Base-by-base conservation (phyloP, 2,113 vertebrate genomes). In the Caranx ignobilis region DNA sequence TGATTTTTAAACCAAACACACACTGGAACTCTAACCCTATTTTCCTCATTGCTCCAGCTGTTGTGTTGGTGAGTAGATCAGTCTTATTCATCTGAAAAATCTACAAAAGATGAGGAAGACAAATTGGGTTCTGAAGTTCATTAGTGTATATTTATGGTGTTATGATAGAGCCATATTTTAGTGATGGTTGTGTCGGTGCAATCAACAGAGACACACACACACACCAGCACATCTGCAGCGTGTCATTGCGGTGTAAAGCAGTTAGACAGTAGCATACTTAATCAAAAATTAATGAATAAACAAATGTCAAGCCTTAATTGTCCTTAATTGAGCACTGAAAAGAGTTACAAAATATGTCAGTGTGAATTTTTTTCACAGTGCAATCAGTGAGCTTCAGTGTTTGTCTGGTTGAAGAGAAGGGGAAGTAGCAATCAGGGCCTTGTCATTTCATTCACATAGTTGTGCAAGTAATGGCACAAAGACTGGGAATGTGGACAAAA, bases 391-490 rank as follows among this genome's bases (percentile, higher is more conserved):
- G 66, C 70, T 83, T 79, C 37, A 59, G 61, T 86, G 76, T 86
- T 84, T 79, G 54, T 82, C 60, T 84, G 65, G 70, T 83, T 76
- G 37, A 67, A 59, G 70, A 56, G 62, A 76, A 50, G 37, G 68
- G 83, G 87, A 85, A 89, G 83, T 34, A 63, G 75, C 54, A 80
- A 85, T 75, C 75, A 84, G n/a, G 37, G 37, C 70, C 75, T 64
- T 75, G 64, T 86, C 82, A 83, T 82, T 82, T 86, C 82, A 83
- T 82, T 82, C 78, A 75, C 66, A 57, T 72, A 65, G 47, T 57
- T 57, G 45, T 39, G n/a, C 47, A 68, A 45, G 50, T 62, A 54
- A 54, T 39, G 65, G 73, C 61, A 32, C 35, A 73, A 52, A 71
- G 26, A 59, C n/a, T 1, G 11, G 81, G 81, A 86, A 84, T 86